Base-by-base conservation (phyloP, 2,113 vertebrate genomes). In the Leptobrachium leishanense region DNA sequence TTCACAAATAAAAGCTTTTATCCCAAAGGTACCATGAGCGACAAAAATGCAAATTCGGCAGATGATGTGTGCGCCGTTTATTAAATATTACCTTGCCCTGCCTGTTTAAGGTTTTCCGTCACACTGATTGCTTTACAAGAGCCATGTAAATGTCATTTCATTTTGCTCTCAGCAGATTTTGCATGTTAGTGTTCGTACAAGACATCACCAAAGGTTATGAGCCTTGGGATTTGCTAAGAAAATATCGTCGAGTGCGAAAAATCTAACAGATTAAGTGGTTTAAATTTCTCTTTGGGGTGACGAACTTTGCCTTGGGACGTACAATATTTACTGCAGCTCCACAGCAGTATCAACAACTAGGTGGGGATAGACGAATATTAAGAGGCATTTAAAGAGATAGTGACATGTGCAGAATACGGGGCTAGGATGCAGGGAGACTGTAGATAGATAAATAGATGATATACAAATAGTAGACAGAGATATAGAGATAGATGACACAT, bases 81-180 rank as follows among this genome's bases (percentile, higher is more conserved):
- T 98, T 98, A 98, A 97, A 98, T 96, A 97, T 97, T 96, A 96
- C 95, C 91, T 85, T 95, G 95, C 94, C 95, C 95, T 93, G 89
- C 90, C 91, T 92, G 92, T 95, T 92, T 88, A 93, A 95, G 93
- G 93, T 93, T 91, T 59, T 93, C 89, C 89, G 91, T 85, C 88
- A 92, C 92, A 94, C 92, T 92, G 92, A 93, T 97, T 97, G 97
- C 97, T 98, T 98, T 98, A 98, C 94, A 96, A 97, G 95, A 92
- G 94, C 93, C 93, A 92, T 95, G 96, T 96, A 98, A 99, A 99
- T 98, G 97, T 97, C 96, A 98, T 90, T 91, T 92, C 91, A 93
- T 94, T 92, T 94, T 92, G 93, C 93, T 90, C 94, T 92, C 94
- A 92, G 90, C 92, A 90, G 93, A 90, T 92, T 90, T 90, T 59